These are phyloP conservation scores for Clepsis dumicolana DNA, from an alignment of 2,888 invertebrate species.

Conservation along the genomic window DNA sequence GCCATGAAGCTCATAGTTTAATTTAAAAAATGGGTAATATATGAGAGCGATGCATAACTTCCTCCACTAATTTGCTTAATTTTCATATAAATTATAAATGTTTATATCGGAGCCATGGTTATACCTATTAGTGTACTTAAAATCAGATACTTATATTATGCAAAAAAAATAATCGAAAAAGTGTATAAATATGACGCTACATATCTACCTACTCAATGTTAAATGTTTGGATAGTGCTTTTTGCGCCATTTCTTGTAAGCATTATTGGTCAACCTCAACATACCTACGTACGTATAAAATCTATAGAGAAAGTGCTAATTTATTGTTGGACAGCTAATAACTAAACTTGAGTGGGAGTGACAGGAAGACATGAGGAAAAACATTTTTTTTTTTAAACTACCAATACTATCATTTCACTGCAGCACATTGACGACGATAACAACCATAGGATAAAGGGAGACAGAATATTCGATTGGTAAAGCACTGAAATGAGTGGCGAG, in stretches of 20 bases:
- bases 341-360: background rate
- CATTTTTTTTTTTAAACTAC: background rate
- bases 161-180: too few species aligned
- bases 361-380: background rate
- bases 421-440: background rate
- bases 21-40: too few species aligned
- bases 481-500: conserved; percentile 6
- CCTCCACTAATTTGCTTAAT: too few species aligned
- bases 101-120: too few species aligned
- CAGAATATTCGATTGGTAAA: conserved; percentile 11
- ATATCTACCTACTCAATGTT: too few species aligned
- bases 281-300: background rate
- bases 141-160: too few species aligned
- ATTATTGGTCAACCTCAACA: background rate
- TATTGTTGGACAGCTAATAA: background rate
- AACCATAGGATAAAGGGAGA: background rate
- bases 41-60: too few species aligned
- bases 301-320: background rate
- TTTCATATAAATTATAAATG: too few species aligned
- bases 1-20: too few species aligned
- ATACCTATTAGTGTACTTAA: too few species aligned
- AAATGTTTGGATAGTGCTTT: background rate
- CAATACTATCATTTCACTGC: background rate
- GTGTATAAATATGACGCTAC: background rate
- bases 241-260: background rate